Base-by-base conservation (phyloP, 2,888 invertebrate species). In the Trichogramma evanescens region DNA sequence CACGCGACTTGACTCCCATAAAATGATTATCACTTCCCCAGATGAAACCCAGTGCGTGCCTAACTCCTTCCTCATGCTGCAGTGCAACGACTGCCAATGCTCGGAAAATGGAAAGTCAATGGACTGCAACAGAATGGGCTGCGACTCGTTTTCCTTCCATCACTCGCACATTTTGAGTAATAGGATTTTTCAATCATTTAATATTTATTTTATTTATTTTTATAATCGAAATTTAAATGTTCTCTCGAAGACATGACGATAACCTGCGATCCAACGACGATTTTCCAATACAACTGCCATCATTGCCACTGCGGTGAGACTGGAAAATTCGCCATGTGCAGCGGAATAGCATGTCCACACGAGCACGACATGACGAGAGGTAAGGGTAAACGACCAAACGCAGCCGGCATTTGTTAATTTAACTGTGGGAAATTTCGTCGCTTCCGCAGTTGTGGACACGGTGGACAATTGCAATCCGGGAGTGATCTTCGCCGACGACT, bases 301-400 rank as follows among this genome's bases (percentile, higher is more conserved):
- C 80, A 80, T 67, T 83, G 83, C 72, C 77, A 78, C 1, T 83
- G 83, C 68, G 78, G 79, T 0, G 79, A 79, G 0, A 80, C 80
- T 59, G 82, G 82, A 7, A 78, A 70, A 58, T 76, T 75, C 55
- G 78, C 80, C 3, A 80, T 78, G 69, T 83, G 83, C 71, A 81
- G 44, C 38, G 58, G 58, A 10, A 43, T 39, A n/a, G 45, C n/a
- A 40, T 61, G 61, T 40, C 51, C 57, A 4, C n/a, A 10, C 8
- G 5, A 10, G 9, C 41, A 40, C 40, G 4, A 45, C 8, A 10
- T 53, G 2, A n/a, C 10, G n/a, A 26, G 46, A 54, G 64, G 53
- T 56, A 58, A 48, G 9, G n/a, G 13, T 49, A 49, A 56, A 62
- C 26, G 26, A 26, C 26, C 2, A 26, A 26, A 26, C 26, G 3